Conservation (phyloP, 1,140 invertebrate genomes). For the Papilio polyxenes region DNA sequence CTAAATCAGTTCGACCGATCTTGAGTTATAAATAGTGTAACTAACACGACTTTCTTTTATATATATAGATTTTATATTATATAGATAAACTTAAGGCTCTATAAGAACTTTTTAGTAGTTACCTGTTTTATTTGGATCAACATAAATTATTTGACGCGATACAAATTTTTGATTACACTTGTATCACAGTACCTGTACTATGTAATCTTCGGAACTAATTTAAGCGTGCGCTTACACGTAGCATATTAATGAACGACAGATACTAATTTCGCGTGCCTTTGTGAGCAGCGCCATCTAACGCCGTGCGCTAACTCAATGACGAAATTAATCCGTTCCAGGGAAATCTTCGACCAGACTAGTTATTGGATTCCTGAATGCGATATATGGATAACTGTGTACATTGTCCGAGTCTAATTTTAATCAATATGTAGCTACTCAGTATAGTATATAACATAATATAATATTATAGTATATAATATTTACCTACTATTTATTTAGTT, state of each 20-base stretch:
- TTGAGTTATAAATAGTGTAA: no score
- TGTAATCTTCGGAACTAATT: conserved; percentile 54
- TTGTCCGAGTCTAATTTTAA: background rate
- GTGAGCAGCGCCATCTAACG: conserved; percentile 51
- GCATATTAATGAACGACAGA: conserved; percentile 68
- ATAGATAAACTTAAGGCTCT: no score
- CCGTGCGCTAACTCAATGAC: conserved; percentile 41
- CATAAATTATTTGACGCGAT: background rate
- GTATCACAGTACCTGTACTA: background rate
- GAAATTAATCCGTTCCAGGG: conserved; percentile 45
- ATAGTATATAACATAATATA: background rate
- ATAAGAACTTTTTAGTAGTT: no score
- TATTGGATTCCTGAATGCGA: conserved; percentile 20
- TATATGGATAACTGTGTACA: background rate
- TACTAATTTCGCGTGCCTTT: conserved; percentile 69
- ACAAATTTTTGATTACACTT: conserved; percentile 21
- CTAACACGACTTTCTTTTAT: no score
- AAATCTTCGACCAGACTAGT: conserved; percentile 43
- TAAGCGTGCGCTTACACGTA: conserved; percentile 54
- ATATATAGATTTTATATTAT: no score
- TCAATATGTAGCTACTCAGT: background rate
- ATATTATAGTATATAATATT: no score
- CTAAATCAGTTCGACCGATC: no score
- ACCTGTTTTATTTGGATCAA: background rate
- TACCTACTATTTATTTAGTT: no score